Percentiles rank a stretch among this genome's conserved stretches.
These are phyloP conservation scores for Engystomops pustulosus DNA, from an alignment of 2,113 vertebrate genomes.

Conservation along the genomic window DNA sequence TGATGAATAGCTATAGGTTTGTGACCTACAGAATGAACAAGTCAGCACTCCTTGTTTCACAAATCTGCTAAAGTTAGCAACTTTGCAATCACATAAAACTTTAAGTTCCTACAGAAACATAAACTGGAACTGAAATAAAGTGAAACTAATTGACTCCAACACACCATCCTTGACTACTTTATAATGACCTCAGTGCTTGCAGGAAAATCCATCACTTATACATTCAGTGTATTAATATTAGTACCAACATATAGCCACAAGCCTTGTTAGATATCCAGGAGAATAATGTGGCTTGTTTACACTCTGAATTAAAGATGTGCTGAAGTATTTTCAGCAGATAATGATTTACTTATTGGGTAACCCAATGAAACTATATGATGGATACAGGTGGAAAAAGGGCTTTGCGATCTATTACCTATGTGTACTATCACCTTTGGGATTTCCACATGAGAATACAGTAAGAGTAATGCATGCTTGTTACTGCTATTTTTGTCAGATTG, in stretches of 20 bases:
- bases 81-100: conserved; percentile 44
- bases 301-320: too few species aligned
- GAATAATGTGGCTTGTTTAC: background rate
- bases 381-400: too few species aligned
- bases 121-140: conserved; percentile 16
- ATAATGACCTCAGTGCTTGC: background rate
- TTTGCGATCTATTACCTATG: too few species aligned
- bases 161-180: background rate
- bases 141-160: conserved; percentile 21
- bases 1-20: conserved; percentile 52
- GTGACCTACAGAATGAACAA: conserved; percentile 56
- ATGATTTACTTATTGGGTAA: too few species aligned
- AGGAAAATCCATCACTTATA: background rate
- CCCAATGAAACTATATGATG: too few species aligned
- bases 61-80: conserved; percentile 57
- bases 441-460: too few species aligned
- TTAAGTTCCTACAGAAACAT: conserved; percentile 18
- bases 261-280: background rate
- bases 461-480: too few species aligned
- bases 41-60: conserved; percentile 44
- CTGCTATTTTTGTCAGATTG: too few species aligned
- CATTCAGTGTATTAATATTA: background rate
- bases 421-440: too few species aligned
- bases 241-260: background rate
- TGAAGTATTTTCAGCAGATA: too few species aligned